Conservation (phyloP, 2,113 vertebrate species). For the Cariama cristata region DNA sequence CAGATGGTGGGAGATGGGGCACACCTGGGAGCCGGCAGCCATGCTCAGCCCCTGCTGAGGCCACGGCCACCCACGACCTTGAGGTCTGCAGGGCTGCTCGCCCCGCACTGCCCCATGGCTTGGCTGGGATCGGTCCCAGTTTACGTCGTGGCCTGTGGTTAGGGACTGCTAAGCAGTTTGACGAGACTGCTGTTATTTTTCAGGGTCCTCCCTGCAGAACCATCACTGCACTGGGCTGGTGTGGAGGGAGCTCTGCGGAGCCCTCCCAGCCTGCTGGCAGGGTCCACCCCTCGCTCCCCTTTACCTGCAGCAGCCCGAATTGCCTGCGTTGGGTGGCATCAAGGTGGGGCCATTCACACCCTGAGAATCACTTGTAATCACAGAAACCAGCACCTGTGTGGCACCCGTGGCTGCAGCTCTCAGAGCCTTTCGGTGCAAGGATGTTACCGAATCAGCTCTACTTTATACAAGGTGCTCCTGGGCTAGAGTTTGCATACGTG, state of each 20-base stretch:
- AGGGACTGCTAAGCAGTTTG: accelerated
- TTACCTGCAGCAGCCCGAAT: no score
- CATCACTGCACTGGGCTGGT: accelerated
- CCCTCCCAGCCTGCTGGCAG: accelerated
- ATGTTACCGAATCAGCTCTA: background rate
- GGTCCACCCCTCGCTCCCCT: no score
- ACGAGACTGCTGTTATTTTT: background rate
- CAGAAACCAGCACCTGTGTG: background rate
- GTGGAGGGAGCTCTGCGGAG: background rate
- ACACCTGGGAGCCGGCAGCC: background rate
- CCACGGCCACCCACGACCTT: background rate
- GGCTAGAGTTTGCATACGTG: background rate
- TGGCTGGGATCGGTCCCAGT: background rate
- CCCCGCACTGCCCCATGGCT: background rate
- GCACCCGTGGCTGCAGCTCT: background rate
- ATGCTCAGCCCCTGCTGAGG: background rate
- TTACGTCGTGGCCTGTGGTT: background rate
- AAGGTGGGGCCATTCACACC: background rate
- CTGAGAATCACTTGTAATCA: no score
- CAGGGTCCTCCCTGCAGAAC: accelerated
- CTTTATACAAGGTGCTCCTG: background rate
- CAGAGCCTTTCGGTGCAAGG: background rate
- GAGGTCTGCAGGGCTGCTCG: background rate
- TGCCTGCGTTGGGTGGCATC: accelerated
- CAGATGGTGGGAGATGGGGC: background rate